Evolutionary conservation across 2,113 vertebrate genomes (phyloP).

Genomic region (Hippoglossus stenolepis): DNA sequence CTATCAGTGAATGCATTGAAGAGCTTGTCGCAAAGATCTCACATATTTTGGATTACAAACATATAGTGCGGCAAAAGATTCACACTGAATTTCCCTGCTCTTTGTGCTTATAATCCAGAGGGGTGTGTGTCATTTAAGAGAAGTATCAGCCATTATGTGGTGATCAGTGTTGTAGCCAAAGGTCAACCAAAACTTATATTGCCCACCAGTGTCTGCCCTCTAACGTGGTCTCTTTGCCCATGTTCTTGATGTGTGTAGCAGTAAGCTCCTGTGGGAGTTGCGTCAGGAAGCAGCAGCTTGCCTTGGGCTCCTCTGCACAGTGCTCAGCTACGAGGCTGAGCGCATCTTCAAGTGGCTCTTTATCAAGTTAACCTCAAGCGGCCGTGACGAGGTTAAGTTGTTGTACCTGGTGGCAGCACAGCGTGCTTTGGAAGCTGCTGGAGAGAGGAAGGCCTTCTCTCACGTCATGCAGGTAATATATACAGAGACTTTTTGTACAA

Average conservation of each 20-base stretch:
- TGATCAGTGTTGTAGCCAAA: no score
- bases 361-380: conserved; percentile 91
- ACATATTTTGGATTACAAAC: no score
- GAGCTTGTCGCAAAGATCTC: no score
- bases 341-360: conserved; percentile 99
- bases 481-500: background rate
- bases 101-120: no score
- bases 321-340: conserved; percentile 96
- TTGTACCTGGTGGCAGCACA: conserved; percentile 95
- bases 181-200: background rate
- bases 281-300: conserved; percentile 96
- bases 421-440: conserved; percentile 94
- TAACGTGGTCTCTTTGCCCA: background rate
- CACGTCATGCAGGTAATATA: conserved; percentile 93
- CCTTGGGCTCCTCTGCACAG: conserved; percentile 94
- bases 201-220: background rate
- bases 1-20: no score
- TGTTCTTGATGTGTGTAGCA: conserved; percentile 80
- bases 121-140: no score
- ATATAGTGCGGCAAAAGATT: no score
- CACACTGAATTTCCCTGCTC: no score
- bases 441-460: conserved; percentile 98
- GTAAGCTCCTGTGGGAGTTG: conserved; percentile 97
- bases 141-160: no score
- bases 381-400: conserved; percentile 96